A percentile compares a stretch with the other conserved stretches of the same genome.
phyloP scores from a whole-genome alignment of 2,113 vertebrate species.

The Butorides virescens region DNA sequence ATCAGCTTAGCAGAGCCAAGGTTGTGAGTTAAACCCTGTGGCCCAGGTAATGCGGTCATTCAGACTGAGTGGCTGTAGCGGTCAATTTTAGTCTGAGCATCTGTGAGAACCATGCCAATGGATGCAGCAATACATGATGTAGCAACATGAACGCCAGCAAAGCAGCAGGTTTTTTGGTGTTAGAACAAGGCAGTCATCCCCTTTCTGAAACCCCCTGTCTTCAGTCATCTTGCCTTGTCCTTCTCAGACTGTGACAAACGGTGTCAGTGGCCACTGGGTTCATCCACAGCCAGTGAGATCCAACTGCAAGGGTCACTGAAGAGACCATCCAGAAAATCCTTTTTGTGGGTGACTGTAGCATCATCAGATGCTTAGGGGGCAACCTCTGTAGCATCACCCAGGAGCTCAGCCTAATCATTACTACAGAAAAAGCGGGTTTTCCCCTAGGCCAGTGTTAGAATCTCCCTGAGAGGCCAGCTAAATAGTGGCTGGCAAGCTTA shows the following conservation, averaged over 20 bases:
- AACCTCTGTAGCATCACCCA: background rate
- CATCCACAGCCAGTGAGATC: background rate
- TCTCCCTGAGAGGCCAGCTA: background rate
- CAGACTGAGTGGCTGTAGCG: accelerated
- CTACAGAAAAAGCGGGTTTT: accelerated
- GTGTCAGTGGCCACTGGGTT: background rate
- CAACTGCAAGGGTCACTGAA: background rate
- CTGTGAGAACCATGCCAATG: background rate
- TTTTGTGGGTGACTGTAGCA: background rate
- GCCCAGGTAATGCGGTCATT: accelerated
- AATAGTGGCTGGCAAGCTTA: background rate
- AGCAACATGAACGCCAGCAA: background rate
- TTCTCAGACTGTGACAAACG: background rate
- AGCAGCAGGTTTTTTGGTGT: background rate
- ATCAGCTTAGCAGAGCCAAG: background rate
- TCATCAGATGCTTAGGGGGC: background rate
- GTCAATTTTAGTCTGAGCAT: background rate
- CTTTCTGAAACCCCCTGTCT: background rate
- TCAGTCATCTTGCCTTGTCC: background rate
- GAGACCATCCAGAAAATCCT: background rate
- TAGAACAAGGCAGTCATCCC: background rate
- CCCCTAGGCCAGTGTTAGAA: background rate
- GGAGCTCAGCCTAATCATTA: background rate
- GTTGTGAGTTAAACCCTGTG: background rate
- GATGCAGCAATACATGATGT: background rate